phyloP scores from a whole-genome alignment of 1,140 invertebrate genomes.

The Galleria mellonella region DNA sequence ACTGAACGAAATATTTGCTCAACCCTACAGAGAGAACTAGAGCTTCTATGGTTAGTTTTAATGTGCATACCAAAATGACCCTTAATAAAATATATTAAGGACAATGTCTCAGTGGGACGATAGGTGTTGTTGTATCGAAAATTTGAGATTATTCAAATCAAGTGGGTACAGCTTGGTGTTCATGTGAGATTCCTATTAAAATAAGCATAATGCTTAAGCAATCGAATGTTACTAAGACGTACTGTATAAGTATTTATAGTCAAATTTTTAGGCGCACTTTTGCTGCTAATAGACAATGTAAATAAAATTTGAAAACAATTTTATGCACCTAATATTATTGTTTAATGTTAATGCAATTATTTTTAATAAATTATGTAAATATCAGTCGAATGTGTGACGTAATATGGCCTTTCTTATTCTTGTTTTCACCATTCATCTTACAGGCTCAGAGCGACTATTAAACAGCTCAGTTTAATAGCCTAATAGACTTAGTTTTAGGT shows the following conservation, averaged over 20 bases:
- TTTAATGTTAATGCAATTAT: too few relatives aligned
- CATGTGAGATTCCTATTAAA: constrained; percentile 50
- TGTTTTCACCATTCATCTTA: too few relatives aligned
- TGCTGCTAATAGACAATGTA: neutral
- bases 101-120: neutral
- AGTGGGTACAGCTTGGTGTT: constrained; percentile 27
- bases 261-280: neutral
- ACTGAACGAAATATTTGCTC: constrained; percentile 66
- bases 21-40: constrained; percentile 58
- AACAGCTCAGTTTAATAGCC: too few relatives aligned
- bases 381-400: too few relatives aligned
- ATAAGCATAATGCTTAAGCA: constrained; percentile 17
- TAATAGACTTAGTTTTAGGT: too few relatives aligned
- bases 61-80: too few relatives aligned
- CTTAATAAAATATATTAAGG: constrained; percentile 17
- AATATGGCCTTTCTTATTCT: too few relatives aligned
- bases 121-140: neutral
- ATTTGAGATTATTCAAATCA: constrained; percentile 30
- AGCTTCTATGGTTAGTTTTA: too few relatives aligned
- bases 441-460: too few relatives aligned
- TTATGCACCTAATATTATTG: too few relatives aligned
- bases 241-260: constrained; percentile 12
- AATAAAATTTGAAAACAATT: too few relatives aligned
- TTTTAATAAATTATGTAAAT: too few relatives aligned
- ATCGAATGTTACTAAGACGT: constrained; percentile 17